These are phyloP conservation scores for Panthera tigris DNA, from an alignment of 2,113 vertebrate genomes.

Conservation along the genomic window DNA sequence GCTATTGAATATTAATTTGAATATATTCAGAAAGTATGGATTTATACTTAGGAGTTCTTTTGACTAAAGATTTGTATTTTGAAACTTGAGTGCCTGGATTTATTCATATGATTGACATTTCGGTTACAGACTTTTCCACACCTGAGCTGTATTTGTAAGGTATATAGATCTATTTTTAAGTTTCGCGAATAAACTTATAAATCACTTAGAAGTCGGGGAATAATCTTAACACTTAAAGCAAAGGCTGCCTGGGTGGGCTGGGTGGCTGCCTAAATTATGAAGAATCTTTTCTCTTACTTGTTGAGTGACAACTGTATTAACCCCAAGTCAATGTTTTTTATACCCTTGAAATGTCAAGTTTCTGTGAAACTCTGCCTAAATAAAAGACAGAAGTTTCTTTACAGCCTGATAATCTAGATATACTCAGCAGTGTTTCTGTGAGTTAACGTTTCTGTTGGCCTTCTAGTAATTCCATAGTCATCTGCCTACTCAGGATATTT, in stretches of 20 bases:
- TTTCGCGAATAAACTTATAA: neutral
- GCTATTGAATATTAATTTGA: neutral
- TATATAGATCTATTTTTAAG: neutral
- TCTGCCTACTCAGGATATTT: neutral
- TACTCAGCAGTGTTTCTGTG: neutral
- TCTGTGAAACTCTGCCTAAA: neutral
- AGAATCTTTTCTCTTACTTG: neutral
- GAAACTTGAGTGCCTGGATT: neutral
- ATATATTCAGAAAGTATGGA: neutral
- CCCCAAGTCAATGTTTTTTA: neutral
- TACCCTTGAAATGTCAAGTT: constrained; percentile 2
- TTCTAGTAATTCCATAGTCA: neutral
- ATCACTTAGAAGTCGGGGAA: constrained; percentile 12
- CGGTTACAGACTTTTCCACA: neutral
- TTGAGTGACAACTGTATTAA: neutral
- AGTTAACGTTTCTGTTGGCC: neutral
- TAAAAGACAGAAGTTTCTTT: neutral
- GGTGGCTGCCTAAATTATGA: neutral
- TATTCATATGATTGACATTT: constrained; percentile 28
- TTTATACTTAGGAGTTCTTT: constrained; percentile 12
- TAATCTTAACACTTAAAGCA: neutral
- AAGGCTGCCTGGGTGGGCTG: neutral
- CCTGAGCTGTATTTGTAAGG: neutral
- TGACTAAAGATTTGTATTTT: neutral
- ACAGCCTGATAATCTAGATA: neutral